Conservation (phyloP, 1,140 invertebrate genomes). For the Araneus ventricosus region DNA sequence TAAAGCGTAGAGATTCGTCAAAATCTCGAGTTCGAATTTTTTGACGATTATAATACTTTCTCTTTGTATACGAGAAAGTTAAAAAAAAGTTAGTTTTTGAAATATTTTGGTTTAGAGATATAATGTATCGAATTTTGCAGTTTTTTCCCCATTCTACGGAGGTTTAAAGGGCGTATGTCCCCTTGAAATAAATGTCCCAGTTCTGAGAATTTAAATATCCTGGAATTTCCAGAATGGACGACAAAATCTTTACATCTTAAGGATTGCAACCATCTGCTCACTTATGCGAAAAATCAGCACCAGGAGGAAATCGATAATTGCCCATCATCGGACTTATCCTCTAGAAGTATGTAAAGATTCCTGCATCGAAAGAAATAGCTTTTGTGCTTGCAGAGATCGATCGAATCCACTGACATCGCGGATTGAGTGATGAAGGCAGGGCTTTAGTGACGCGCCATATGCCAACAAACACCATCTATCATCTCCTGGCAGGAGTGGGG, state of each 20-base stretch:
- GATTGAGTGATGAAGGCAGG: slow-evolving; percentile 41
- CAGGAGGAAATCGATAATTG: neutral
- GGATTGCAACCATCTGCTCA: neutral
- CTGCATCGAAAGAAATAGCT: neutral
- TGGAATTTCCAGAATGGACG: too few species aligned
- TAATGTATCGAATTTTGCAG: too few species aligned
- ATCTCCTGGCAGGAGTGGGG: neutral
- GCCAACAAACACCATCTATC: slow-evolving; percentile 56
- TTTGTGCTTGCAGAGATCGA: neutral
- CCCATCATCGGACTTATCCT: neutral
- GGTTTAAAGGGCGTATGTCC: too few species aligned
- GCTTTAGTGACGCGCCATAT: slow-evolving; percentile 43
- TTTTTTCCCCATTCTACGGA: too few species aligned
- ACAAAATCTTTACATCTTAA: neutral
- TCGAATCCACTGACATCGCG: slow-evolving; percentile 4
- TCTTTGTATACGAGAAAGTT: too few species aligned
- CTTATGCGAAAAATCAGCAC: neutral
- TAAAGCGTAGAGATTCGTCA: too few species aligned
- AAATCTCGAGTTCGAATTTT: too few species aligned
- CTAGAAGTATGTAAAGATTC: neutral
- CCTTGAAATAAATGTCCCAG: too few species aligned
- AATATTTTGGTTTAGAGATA: too few species aligned
- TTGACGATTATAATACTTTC: too few species aligned
- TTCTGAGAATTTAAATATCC: too few species aligned
- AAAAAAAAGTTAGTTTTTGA: too few species aligned